Base-by-base conservation (phyloP, 2,797 vertebrate genomes). In the Brotula barbata region DNA sequence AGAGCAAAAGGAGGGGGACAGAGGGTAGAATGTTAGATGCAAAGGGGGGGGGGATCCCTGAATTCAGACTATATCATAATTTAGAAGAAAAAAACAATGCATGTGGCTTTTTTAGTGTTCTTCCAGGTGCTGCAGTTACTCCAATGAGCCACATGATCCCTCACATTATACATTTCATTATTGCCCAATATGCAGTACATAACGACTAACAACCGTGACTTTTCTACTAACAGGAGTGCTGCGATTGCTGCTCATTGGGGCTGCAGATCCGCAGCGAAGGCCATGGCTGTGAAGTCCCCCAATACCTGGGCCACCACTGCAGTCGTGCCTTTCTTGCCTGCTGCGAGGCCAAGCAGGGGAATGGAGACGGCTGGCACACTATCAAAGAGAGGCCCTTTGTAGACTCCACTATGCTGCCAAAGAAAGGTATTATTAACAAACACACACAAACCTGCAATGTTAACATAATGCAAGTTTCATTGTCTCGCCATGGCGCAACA, bases 171-270 rank as follows among this genome's bases (percentile, higher is more conserved):
- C n/a, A 33, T 34, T n/a, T 20, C 28, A 50, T 20, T 36, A 50
- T 34, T 12, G 4, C 51, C 6, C 7, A 11, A 15, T 23, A 19
- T 20, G 42, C 21, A 21, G 23, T 21, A 36, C 28, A 33, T 53
- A 7, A 20, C 6, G 22, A 11, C 19, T 46, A 13, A 63, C 16
- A 1, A 1, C 33, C 53, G 20, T 54, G 58, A 13, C 33, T 58
- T 34, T 71, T 41, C 67, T 54, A 61, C 65, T 72, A 31, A 7
- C 85, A 98, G 96, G 94, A 95, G 84, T 98, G 96, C 88, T 98
- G 96, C 5, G 91, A 92, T 68, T 98, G 96, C 86, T 98, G 96
- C 64, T 86, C 87, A 15, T 81, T 98, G 79, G 96, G 96, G 11
- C 89, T 96, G 64, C 90, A 85, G 0, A 73, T 96, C 33, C 87